Evolutionary conservation across 2,113 vertebrate genomes (phyloP), one percentile per base, ranked within the genome.

Genomic region (Fregata magnificens): DNA sequence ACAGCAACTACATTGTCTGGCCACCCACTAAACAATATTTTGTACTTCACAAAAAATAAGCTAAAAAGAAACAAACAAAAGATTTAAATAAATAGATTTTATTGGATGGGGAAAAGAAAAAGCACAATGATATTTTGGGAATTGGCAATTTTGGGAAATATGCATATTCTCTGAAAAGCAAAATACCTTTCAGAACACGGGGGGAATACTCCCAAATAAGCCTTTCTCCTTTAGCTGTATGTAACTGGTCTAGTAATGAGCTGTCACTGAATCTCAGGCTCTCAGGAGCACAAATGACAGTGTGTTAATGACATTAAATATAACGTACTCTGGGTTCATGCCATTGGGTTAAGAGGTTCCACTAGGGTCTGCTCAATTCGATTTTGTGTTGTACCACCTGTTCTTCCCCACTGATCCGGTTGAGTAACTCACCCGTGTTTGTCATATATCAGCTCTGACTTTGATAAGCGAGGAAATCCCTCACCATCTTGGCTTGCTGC

Each of bases 361-460:
- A 34, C 65, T 62, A 16, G 38, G 24, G 42, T 58, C 38, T 85
- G 52, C 22, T 72, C 13, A 20, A 0, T 88, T 79, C 2, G 2
- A 12, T 31, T 8, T 1, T 3, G 8, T 31, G 13, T 11, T 10
- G 7, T 49, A 44, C 14, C 7, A 3, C 9, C 21, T 56, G 28
- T 62, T 72, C 45, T 8, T 87, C 44, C 42, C 15, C 52, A 9
- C 65, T 58, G 78, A 42, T 14, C 21, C 44, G 55, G 31, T 1
- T 61, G 32, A 77, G 14, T 59, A 77, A 86, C 42, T 38, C 38
- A 58, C 18, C 22, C 1, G 0, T 20, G 6, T 82, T 40, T 44
- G 16, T 38, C 0, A 0, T 40, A 11, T 56, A 69, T 52, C 69
- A 73, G 9, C 58, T 4, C 3, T 40, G 14, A 3, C 14, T 63